Base-by-base conservation (phyloP, 2,888 invertebrate genomes). In the Xestia ashworthii region DNA sequence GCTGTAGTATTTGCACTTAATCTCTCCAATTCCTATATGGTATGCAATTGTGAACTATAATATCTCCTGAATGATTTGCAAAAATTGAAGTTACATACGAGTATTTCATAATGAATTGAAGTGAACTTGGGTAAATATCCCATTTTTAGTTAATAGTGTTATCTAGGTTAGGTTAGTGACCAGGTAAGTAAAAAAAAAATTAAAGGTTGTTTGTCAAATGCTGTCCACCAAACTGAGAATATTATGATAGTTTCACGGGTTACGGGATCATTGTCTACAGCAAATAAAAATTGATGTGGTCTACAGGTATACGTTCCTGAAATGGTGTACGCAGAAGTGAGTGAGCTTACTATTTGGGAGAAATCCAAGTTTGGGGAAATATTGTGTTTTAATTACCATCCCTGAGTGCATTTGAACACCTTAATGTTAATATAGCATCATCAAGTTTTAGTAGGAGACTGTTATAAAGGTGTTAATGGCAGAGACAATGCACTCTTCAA, bases 291-390 rank as follows among this genome's bases (percentile, higher is more conserved):
- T 38, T 19, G 32, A 68, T 64, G 41, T 70, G 70, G 38, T 64
- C 84, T n/a, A 50, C 80, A 80, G 80, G 70, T 83, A 22, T 44
- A 71, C 19, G 80, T 71, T 78, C 80, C 80, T 44, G 83, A 83
- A 44, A 70, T 48, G 65, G 78, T 53, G 65, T 80, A 48, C 9
- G 83, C 80, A 25, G 1, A 12, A n/a, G 80, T 80, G 53, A 80
- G 80, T 80, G 55, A 14, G 14, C 38, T 53, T 78, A 69, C n/a
- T 68, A 12, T 68, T 65, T 60, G 25, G 19, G 81, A 48, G 12
- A 72, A 65, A 64, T 72, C 72, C 64, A 48, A 64, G 41, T 71
- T n/a, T 71, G 32, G 41, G 55, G 6, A 55, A 12, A 19, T 19
- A 9, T 48, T 60, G 16, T 19, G n/a, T 80, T 62, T 41, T 60